Base-by-base conservation (phyloP, 2,797 vertebrate species). In the Pachyuromys duprasi region DNA sequence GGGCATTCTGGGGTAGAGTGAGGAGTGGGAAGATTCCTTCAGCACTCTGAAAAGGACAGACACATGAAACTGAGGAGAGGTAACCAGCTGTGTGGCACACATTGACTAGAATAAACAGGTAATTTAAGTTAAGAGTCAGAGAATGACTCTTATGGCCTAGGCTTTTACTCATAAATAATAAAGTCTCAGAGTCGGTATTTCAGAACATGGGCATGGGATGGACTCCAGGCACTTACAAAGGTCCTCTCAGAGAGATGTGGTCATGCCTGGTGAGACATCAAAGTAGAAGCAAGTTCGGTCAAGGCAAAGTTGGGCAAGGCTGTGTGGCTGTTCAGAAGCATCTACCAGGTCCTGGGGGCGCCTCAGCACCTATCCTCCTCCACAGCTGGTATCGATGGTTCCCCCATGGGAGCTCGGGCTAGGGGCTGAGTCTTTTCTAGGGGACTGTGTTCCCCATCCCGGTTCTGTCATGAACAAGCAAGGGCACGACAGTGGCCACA, bases 371-470 rank as follows among this genome's bases (percentile, higher is more conserved):
- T 75, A 24, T 39, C 83, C 60, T 49, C 49, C 60, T 80, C 24
- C 26, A 45, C 24, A 36, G 12, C 24, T 6, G 4, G 14, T 5
- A 3, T 63, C 62, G 17, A 63, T 3, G 33, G 13, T 28, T 49
- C 65, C 8, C 0, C 0, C 7, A 11, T 55, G 4, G 9, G 53
- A 70, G 55, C 62, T 26, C 42, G 2, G 2, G 15, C 31, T 9
- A 26, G 72, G 75, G 62, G 20, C 8, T 49, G 76, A 63, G 2
- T 36, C 28, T 69, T 93, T 93, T 33, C 42, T 3, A 2, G 55
- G 22, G 53, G n/a, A 22, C 8, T 90, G 79, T 13, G 4, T 15
- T 39, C 9, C 17, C 39, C 84, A 11, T 45, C 82, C 45, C 53
- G 78, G 60, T 42, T 84, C 81, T n/a, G 70, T 86, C 62, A 17